phyloP scores from a whole-genome alignment of 2,888 invertebrate species.

The Chrysolina oricalcia region DNA sequence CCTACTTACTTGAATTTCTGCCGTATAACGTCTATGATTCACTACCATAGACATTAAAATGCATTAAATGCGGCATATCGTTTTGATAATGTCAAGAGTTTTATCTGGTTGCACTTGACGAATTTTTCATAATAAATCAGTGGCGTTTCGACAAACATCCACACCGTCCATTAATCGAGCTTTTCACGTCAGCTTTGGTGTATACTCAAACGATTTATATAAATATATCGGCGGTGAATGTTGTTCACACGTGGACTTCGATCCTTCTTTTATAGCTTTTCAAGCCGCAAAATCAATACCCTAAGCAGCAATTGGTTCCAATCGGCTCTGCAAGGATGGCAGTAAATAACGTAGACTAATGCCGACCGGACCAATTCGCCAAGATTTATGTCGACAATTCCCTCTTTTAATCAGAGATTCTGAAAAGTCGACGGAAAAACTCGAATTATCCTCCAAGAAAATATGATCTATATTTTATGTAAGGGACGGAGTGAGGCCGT shows the following conservation, averaged over 20 bases:
- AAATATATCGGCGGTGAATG: conserved; percentile 49
- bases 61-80: no score
- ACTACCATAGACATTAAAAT: no score
- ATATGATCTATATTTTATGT: conserved; percentile 31
- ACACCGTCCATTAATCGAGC: neutral
- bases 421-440: conserved; percentile 47
- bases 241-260: conserved; percentile 52
- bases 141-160: neutral
- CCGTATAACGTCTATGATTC: no score
- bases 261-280: conserved; percentile 56
- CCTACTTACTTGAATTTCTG: no score
- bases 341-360: conserved; percentile 67
- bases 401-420: conserved; percentile 59
- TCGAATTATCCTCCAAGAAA: conserved; percentile 36
- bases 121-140: no score
- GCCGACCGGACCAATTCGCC: conserved; percentile 62
- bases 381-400: conserved; percentile 62
- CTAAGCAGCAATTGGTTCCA: conserved; percentile 67
- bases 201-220: conserved; percentile 41
- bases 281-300: conserved; percentile 63
- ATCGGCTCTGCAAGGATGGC: conserved; percentile 63
- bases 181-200: conserved; percentile 20
- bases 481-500: neutral
- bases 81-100: no score
- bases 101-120: no score